Conservation (phyloP, 2,113 vertebrate species). For the Sorex araneus region DNA sequence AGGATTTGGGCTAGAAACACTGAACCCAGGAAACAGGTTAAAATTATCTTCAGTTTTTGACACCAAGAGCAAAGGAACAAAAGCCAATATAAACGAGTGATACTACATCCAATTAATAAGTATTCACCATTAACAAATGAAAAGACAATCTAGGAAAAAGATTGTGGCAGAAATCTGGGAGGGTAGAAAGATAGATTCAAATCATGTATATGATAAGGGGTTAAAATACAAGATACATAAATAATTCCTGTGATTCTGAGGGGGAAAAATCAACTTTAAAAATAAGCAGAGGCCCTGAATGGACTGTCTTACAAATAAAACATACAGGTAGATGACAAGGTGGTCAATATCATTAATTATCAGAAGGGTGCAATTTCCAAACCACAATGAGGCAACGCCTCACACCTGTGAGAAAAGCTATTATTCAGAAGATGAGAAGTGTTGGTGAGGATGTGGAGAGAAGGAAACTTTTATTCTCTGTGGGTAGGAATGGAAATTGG, state of each 20-base stretch:
- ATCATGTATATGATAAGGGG: not conserved
- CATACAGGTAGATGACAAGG: not conserved
- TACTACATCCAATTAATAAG: not conserved
- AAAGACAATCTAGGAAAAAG: not conserved
- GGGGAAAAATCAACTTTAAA: not conserved
- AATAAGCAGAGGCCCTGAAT: not conserved
- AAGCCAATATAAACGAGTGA: not conserved
- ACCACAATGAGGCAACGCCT: not conserved
- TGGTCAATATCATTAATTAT: not conserved
- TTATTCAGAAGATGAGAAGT: not conserved
- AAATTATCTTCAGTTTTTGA: not conserved
- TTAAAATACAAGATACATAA: not conserved
- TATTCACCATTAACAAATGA: not conserved
- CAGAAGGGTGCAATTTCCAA: not conserved
- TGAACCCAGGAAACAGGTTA: not conserved
- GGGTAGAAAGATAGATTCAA: not conserved
- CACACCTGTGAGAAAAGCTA: not conserved
- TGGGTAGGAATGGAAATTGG: not conserved
- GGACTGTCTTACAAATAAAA: not conserved
- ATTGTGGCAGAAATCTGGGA: not conserved
- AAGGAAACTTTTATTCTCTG: not conserved
- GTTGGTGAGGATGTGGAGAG: not conserved
- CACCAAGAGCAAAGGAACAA: not conserved
- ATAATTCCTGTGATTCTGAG: not conserved
- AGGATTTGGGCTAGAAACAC: not conserved